Percentiles rank a stretch among this genome's conserved stretches.
Evolutionary conservation across 2,113 vertebrate species (phyloP).

Genomic region (Mungos mungo): DNA sequence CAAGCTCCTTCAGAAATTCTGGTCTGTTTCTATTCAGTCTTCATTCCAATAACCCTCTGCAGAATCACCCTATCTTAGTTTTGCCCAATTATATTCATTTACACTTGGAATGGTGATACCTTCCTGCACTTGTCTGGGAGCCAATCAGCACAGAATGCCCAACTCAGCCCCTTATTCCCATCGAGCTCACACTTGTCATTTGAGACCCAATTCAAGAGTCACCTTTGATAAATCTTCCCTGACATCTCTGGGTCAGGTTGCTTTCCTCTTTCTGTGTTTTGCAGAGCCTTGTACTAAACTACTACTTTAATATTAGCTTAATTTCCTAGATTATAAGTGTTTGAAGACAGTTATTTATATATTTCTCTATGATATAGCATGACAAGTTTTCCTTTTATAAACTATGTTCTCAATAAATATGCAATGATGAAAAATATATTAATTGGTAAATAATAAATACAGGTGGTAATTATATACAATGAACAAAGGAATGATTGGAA

Average conservation of each 20-base stretch:
- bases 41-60: neutral
- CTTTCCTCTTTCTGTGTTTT: neutral
- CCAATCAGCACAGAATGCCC: neutral
- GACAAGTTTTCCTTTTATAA: neutral
- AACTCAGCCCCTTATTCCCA: neutral
- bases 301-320: neutral
- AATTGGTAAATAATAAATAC: neutral
- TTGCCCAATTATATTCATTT: neutral
- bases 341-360: neutral
- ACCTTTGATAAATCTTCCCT: neutral
- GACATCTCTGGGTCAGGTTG: accelerated
- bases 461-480: neutral
- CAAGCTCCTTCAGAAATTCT: neutral
- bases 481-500: neutral
- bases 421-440: neutral
- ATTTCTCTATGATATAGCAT: neutral
- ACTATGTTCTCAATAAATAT: neutral
- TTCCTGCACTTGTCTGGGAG: neutral
- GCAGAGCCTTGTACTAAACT: neutral
- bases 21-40: neutral
- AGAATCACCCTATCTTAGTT: neutral
- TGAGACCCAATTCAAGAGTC: neutral
- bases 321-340: neutral
- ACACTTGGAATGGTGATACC: neutral
- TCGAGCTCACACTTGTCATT: neutral